phyloP scores from a whole-genome alignment of 2,888 invertebrate species.

The Yponomeuta sedellus region DNA sequence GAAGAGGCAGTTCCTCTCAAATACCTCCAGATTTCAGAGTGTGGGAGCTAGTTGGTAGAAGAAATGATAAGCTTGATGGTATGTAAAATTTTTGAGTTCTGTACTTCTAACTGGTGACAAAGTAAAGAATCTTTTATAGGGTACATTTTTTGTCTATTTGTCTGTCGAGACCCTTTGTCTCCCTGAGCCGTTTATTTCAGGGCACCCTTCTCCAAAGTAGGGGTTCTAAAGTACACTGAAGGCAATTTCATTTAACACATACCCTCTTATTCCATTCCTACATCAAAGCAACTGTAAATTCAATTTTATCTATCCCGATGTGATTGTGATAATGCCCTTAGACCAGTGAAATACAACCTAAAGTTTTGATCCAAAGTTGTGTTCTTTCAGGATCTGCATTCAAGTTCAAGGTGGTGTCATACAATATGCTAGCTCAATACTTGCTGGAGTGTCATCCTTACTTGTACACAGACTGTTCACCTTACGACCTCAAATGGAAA shows the following conservation, averaged over 20 bases:
- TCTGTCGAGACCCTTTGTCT: no score
- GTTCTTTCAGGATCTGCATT: conserved; percentile 50
- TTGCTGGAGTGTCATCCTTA: conserved; percentile 83
- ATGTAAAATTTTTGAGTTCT: conserved; percentile 18
- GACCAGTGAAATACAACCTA: no score
- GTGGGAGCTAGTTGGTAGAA: conserved; percentile 45
- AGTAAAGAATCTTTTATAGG: neutral
- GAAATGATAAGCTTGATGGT: conserved; percentile 33
- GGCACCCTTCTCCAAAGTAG: no score
- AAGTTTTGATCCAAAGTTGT: neutral
- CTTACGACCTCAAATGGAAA: conserved; percentile 81
- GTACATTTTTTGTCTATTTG: neutral
- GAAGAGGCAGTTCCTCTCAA: conserved; percentile 16
- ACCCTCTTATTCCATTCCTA: no score
- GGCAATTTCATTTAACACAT: no score
- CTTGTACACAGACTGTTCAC: conserved; percentile 81
- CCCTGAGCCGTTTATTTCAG: no score
- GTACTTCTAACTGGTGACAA: neutral
- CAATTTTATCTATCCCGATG: no score
- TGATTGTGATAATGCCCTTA: no score
- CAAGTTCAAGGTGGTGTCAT: conserved; percentile 84
- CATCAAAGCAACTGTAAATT: no score
- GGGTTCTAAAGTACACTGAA: no score
- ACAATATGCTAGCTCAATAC: conserved; percentile 92
- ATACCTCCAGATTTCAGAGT: conserved; percentile 46